Base-by-base conservation (phyloP, 2,888 invertebrate genomes). In the Tortrix viridana region DNA sequence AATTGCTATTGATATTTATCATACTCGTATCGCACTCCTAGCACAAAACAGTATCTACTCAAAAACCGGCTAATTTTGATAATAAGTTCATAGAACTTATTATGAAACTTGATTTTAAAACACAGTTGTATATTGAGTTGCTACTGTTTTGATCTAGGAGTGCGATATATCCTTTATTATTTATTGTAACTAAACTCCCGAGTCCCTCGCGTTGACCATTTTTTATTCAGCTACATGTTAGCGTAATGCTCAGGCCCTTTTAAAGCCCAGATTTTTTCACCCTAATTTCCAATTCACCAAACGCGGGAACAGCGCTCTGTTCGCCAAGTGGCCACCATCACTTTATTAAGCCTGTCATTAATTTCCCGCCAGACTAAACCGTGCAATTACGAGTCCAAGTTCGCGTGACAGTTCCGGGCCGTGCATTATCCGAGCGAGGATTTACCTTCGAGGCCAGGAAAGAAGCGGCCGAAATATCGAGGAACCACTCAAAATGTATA, bases 291-390 rank as follows among this genome's bases (percentile, higher is more conserved):
- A 38, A 60, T 53, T 60, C 46, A 23, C 52, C 47, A 41, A 41
- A 41, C 41, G 12, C 12, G 26, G 32, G 43, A 52, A 54, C 43
- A 54, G 44, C 43, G 26, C 26, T n/a, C n/a, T n/a, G n/a, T n/a
- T n/a, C n/a, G 43, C 26, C 41, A 41, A 26, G 54, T 43, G 32
- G 19, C 41, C 32, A 43, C 43, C 52, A 46, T 60, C 49, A 41
- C 41, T 58, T 41, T 46, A 54, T 54, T 54, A 60, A 54, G 54
- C 48, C 41, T 4, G 54, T 60, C 60, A 60, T 60, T 60, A 60
- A 60, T 60, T 60, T 60, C 60, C 60, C 60, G 14, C 54, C 41
- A 43, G 60, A 60, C 54, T 59, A 52, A 59, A 59, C 54, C 47
- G 47, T 26, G 54, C 60, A 54, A 53, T 60, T 60, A 60, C 48